A percentile compares a stretch with the other conserved stretches of the same genome.
Conservation (phyloP, 2,113 vertebrate genomes). For the Mirounga angustirostris region DNA sequence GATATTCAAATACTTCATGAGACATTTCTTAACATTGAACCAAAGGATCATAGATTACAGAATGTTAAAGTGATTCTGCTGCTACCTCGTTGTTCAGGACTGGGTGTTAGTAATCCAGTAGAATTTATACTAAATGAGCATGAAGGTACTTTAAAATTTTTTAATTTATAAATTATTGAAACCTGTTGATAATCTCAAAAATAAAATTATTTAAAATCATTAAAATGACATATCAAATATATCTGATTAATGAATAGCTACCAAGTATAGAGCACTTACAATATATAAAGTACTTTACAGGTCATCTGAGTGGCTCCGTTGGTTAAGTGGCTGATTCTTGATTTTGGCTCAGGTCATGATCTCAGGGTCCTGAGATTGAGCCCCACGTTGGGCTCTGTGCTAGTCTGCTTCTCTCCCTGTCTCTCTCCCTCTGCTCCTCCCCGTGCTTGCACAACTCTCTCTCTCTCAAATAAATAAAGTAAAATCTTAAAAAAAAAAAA, state of each 20-base stretch:
- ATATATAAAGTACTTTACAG: background rate
- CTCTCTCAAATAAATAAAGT: background rate
- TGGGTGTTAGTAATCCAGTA: constrained; percentile 93
- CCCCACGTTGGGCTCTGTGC: background rate
- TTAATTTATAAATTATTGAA: constrained; percentile 51
- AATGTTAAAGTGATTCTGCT: constrained; percentile 91
- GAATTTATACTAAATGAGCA: constrained; percentile 94
- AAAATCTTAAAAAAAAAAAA: background rate
- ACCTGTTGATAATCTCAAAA: background rate
- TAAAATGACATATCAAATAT: background rate
- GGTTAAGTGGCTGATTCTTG: background rate
- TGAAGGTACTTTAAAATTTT: constrained; percentile 88
- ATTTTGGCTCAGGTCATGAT: background rate
- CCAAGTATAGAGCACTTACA: background rate
- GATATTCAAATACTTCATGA: constrained; percentile 92
- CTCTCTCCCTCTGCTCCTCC: background rate
- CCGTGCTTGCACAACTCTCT: background rate
- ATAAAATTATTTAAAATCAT: constrained; percentile 33
- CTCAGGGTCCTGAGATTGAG: background rate
- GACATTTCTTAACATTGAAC: constrained; percentile 88
- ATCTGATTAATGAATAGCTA: background rate
- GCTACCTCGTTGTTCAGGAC: constrained; percentile 92
- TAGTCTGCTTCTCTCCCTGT: background rate
- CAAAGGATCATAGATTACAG: constrained; percentile 86
- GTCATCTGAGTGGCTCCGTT: background rate